Evolutionary conservation across 2,113 vertebrate genomes (phyloP).

Genomic region (Centropus unirufus): DNA sequence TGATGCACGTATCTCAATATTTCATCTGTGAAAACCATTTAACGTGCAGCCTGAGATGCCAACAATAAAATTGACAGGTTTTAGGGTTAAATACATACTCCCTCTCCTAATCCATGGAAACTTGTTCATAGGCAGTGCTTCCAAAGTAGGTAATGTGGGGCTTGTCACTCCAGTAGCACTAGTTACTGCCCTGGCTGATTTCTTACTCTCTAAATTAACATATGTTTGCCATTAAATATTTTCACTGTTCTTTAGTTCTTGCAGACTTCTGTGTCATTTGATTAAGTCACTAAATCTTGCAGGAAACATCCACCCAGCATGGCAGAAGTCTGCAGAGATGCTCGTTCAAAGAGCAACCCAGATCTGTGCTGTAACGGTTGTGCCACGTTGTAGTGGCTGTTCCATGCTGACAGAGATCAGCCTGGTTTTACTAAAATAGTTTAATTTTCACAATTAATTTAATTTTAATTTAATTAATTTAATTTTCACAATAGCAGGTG

Average conservation of each 20-base stretch:
- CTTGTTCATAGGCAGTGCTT: not conserved
- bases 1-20: not conserved
- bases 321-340: not conserved
- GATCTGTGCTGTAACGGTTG: not conserved
- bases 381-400: not conserved
- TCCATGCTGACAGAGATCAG: not conserved
- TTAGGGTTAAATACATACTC: not conserved
- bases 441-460: not conserved
- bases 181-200: not conserved
- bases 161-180: not conserved
- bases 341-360: rapidly evolving
- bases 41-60: not conserved
- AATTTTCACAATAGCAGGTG: not conserved
- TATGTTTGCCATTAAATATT: not conserved
- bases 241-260: not conserved
- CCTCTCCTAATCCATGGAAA: not conserved
- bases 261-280: not conserved
- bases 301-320: not conserved
- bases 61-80: not conserved
- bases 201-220: not conserved
- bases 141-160: not conserved
- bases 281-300: not conserved
- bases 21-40: not conserved
- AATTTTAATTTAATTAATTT: not conserved
- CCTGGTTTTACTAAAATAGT: not conserved